Evolutionary conservation across 2,797 vertebrate species (phyloP).

Genomic region (Psittacula echo): DNA sequence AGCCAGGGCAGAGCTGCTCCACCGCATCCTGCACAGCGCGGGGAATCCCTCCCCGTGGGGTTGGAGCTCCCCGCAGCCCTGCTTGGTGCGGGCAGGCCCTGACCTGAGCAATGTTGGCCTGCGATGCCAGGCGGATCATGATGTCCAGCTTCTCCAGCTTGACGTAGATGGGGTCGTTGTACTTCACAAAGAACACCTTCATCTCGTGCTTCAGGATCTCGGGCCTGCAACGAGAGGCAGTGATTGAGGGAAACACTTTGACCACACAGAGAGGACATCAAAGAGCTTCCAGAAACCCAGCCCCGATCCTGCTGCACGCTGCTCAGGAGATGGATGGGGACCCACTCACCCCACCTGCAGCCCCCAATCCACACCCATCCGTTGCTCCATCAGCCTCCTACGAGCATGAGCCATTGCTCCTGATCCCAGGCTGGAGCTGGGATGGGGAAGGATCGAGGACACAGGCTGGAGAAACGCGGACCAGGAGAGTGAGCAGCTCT

Average conservation of each 20-base stretch:
- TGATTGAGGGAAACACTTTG: rapidly evolving
- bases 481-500: not conserved
- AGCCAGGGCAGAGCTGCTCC: not conserved
- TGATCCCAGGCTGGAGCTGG: rapidly evolving
- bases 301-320: rapidly evolving
- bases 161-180: conserved; percentile 98
- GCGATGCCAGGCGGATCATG: conserved; percentile 98
- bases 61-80: rapidly evolving
- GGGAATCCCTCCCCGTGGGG: rapidly evolving
- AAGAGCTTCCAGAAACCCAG: not conserved
- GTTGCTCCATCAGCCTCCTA: not conserved
- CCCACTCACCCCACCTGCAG: not conserved
- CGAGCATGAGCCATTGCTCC: not conserved
- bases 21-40: rapidly evolving
- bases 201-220: conserved; percentile 98
- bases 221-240: conserved; percentile 75
- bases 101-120: conserved; percentile 98
- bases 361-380: not conserved
- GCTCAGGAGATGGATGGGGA: not conserved
- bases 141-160: conserved; percentile 98
- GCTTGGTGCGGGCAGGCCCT: not conserved
- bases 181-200: conserved; percentile 99
- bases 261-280: not conserved
- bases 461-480: not conserved
- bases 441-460: not conserved